A percentile compares a stretch with the other conserved stretches of the same genome.
Evolutionary conservation across 2,888 invertebrate genomes (phyloP).

Genomic region (Rotaria magnacalcarata): DNA sequence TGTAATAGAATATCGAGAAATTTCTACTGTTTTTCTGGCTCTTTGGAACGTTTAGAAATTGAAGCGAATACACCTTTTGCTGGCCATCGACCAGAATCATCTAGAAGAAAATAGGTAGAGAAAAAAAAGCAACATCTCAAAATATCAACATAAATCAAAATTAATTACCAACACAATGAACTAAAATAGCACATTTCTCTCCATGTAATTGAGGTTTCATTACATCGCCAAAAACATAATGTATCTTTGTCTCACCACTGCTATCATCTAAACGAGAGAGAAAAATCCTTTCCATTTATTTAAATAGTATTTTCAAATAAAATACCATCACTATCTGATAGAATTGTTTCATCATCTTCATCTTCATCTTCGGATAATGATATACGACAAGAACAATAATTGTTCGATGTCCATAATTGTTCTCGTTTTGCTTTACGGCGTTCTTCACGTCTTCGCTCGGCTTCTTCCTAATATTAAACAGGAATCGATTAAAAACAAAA

Average conservation of each 20-base stretch:
- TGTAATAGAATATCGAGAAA: slow-evolving; percentile 50
- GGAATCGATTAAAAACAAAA: neutral
- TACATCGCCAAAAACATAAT: slow-evolving; percentile 59
- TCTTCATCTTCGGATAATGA: slow-evolving; percentile 45
- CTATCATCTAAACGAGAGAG: neutral
- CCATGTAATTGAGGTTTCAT: slow-evolving; percentile 53
- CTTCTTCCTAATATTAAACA: neutral
- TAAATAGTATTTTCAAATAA: neutral
- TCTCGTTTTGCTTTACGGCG: neutral
- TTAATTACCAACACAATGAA: slow-evolving; percentile 58
- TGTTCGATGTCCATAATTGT: slow-evolving; percentile 40
- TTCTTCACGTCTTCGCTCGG: neutral
- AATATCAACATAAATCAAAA: neutral
- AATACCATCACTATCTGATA: neutral
- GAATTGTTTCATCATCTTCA: slow-evolving; percentile 42
- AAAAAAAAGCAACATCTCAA: too few species aligned
- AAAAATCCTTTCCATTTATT: neutral
- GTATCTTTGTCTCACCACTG: slow-evolving; percentile 48
- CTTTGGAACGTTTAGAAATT: slow-evolving; percentile 51
- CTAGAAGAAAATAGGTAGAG: too few species aligned
- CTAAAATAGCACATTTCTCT: slow-evolving; percentile 52
- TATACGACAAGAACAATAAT: neutral
- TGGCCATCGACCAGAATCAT: slow-evolving; percentile 57
- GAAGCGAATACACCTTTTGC: slow-evolving; percentile 59
- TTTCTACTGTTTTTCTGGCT: slow-evolving; percentile 54